phyloP scores from a whole-genome alignment of 2,888 invertebrate species.

The Stramonita haemastoma region DNA sequence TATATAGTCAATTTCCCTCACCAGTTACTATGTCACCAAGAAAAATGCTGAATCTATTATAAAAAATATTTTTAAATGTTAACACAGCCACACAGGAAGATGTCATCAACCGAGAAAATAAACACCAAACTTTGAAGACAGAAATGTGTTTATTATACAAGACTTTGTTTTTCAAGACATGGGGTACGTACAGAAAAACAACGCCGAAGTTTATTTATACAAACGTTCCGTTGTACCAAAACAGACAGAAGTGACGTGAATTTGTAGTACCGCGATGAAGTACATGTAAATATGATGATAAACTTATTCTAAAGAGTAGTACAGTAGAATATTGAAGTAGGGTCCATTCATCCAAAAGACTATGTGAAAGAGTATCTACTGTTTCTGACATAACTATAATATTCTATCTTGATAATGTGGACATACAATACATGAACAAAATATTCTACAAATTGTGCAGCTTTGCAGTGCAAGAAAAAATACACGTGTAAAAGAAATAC shows the following conservation, averaged over 20 bases:
- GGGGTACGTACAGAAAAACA: conserved; percentile 34
- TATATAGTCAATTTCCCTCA: no score
- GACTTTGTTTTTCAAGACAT: conserved; percentile 33
- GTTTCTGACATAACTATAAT: no score
- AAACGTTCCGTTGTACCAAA: conserved; percentile 25
- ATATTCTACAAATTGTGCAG: no score
- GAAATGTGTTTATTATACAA: conserved; percentile 33
- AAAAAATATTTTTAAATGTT: no score
- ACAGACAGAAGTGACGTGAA: background rate
- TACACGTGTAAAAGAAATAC: no score
- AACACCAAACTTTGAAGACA: conserved; percentile 6
- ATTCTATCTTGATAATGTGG: no score
- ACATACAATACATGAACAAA: no score
- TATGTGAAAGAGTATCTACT: background rate
- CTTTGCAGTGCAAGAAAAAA: no score
- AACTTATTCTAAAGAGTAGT: background rate
- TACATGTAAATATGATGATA: background rate
- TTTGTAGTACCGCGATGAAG: background rate
- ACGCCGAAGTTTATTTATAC: conserved; percentile 36
- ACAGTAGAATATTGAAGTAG: background rate
- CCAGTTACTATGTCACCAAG: no score
- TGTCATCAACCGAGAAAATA: background rate
- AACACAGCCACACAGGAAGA: background rate
- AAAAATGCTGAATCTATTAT: no score
- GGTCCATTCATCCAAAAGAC: background rate